Evolutionary conservation across 92 coral and sea anemone species (phyloP), one percentile per base, ranked within the genome.

Genomic region (Scolanthus callimorphus): DNA sequence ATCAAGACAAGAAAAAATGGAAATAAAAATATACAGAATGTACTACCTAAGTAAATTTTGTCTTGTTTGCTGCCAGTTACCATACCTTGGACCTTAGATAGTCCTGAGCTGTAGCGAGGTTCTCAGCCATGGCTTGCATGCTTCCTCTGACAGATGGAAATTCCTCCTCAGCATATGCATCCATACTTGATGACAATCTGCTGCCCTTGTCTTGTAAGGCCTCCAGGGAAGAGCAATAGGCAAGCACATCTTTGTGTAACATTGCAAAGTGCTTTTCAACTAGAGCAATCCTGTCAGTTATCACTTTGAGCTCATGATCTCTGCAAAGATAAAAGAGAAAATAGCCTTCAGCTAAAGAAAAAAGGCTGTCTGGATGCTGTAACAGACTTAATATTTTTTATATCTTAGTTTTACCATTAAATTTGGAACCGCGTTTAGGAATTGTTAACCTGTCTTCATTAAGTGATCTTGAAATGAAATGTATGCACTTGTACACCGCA

Each of bases 241-340:
- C 69, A 26, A 78, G 59, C 39, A 87, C 34, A 49, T 87, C 96
- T 70, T 83, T 87, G 30, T 60, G 47, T 23, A 87, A 34, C 22
- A 38, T 57, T 21, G 70, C 74, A 72, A 87, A 87, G 73, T 82
- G 67, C 29, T 84, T 87, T 63, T 87, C 96, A 25, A 79, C 69
- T 20, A 83, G 53, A 25, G 67, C 62, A 55, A 87, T 83, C 50
- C 96, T 68, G n/a, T 87, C 96, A 11, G 82, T 27, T 55, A 87
- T 76, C 29, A 87, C 85, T 51, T 83, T 87, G 37, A 58, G 68
- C 55, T 83, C 88, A 69, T 87, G 96, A 31, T 87, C 96, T 70
- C 96, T 86, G 59, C 20, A 58, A 45, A 51, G 20, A 15, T 17
- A 81, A 13, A 76, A 85, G 11, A 77, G 73, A 30, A 70, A 55